Evolutionary conservation across 2,797 vertebrate species (phyloP).

Genomic region (Urosaurus nigricauda): DNA sequence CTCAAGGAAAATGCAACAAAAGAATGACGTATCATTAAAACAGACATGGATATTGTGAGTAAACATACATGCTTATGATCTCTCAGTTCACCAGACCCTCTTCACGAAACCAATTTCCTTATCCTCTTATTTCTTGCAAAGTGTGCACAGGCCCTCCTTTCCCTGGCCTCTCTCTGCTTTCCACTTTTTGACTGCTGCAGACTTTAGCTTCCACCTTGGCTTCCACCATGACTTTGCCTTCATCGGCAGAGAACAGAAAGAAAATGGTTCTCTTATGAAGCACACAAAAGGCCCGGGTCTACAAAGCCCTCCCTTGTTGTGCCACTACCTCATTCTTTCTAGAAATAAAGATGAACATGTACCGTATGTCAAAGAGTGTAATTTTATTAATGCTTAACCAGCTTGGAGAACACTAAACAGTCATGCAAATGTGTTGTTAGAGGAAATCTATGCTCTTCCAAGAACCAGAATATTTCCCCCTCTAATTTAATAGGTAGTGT

Average conservation of each 20-base stretch:
- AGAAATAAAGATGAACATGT: neutral
- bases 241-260: neutral
- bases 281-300: neutral
- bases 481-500: constrained; percentile 32
- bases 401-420: constrained; percentile 42
- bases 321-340: neutral
- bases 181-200: too few species aligned
- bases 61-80: too few species aligned
- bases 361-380: neutral
- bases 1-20: too few species aligned
- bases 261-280: neutral
- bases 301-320: accelerated
- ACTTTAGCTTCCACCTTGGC: too few species aligned
- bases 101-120: neutral
- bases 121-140: neutral
- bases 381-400: constrained; percentile 19
- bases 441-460: constrained; percentile 6
- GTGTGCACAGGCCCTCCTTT: neutral
- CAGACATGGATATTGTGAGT: too few species aligned
- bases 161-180: too few species aligned
- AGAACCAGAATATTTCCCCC: constrained; percentile 16
- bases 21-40: too few species aligned
- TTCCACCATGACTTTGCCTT: neutral
- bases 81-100: too few species aligned
- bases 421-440: neutral